Evolutionary conservation across 2,113 vertebrate genomes (phyloP).

Genomic region (Charadrius vociferus): DNA sequence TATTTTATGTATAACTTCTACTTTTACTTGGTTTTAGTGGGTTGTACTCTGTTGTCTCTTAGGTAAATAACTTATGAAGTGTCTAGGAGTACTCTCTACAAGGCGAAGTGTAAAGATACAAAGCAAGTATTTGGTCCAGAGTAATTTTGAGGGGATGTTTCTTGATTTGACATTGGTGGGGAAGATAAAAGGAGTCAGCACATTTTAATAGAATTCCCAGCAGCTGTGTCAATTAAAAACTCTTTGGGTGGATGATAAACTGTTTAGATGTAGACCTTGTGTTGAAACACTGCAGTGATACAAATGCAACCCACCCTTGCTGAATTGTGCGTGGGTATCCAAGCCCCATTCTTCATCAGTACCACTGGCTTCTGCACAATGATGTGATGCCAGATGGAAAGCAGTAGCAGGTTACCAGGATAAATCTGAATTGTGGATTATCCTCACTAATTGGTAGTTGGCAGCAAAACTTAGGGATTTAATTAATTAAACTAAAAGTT

Average conservation of each 20-base stretch:
- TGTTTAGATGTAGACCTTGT: neutral
- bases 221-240: neutral
- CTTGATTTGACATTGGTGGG: neutral
- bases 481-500: neutral
- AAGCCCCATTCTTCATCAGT: neutral
- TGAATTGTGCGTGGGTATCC: neutral
- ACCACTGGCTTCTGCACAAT: rapidly evolving
- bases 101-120: neutral
- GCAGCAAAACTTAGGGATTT: neutral
- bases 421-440: neutral
- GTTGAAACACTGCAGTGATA: neutral
- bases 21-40: neutral
- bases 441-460: neutral
- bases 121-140: neutral
- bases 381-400: neutral
- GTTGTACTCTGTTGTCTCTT: neutral
- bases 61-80: neutral
- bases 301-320: neutral
- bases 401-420: neutral
- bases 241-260: neutral
- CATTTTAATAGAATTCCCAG: neutral
- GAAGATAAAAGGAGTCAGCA: neutral
- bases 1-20: neutral
- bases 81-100: rapidly evolving
- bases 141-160: neutral